Percentiles rank a stretch among this genome's conserved stretches.
These are phyloP conservation scores for Drosophila flavopinicola DNA, from an alignment of 2,888 invertebrate genomes.

Conservation along the genomic window DNA sequence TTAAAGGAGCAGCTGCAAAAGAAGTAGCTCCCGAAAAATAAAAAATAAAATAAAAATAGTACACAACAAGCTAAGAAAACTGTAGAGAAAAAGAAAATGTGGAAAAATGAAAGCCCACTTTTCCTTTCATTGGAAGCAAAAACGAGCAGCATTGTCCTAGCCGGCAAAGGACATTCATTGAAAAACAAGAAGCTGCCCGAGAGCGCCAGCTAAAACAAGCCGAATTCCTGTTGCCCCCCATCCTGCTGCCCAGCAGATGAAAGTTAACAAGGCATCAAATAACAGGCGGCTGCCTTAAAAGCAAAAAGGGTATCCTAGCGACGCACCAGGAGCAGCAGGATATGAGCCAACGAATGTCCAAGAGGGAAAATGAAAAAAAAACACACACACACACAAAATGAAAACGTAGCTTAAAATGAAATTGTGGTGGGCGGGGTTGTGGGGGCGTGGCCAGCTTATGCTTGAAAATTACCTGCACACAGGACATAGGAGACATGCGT, in stretches of 20 bases:
- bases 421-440: background rate
- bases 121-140: constrained; percentile 74
- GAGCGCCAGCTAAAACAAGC: constrained; percentile 57
- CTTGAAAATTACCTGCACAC: constrained; percentile 36
- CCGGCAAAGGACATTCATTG: constrained; percentile 62
- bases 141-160: constrained; percentile 65
- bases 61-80: constrained; percentile 29
- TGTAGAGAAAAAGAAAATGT: constrained; percentile 33
- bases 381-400: constrained; percentile 6
- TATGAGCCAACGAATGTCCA: constrained; percentile 48
- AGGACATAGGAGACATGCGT: constrained; percentile 12
- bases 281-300: constrained; percentile 63
- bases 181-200: constrained; percentile 46
- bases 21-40: constrained; percentile 5
- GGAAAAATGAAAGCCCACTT: constrained; percentile 65
- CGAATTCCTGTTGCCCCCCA: constrained; percentile 41
- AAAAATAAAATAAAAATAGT: constrained; percentile 41
- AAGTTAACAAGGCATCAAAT: constrained; percentile 80
- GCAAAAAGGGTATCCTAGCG: constrained; percentile 76
- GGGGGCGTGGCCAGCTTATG: constrained; percentile 46
- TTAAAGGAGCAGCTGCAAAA: constrained; percentile 13
- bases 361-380: constrained; percentile 11
- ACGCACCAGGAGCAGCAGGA: constrained; percentile 45
- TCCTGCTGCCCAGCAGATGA: constrained; percentile 43
- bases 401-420: constrained; percentile 50